phyloP scores from a whole-genome alignment of 92 coral and sea anemone species.

The Epizoanthus stellaris region DNA sequence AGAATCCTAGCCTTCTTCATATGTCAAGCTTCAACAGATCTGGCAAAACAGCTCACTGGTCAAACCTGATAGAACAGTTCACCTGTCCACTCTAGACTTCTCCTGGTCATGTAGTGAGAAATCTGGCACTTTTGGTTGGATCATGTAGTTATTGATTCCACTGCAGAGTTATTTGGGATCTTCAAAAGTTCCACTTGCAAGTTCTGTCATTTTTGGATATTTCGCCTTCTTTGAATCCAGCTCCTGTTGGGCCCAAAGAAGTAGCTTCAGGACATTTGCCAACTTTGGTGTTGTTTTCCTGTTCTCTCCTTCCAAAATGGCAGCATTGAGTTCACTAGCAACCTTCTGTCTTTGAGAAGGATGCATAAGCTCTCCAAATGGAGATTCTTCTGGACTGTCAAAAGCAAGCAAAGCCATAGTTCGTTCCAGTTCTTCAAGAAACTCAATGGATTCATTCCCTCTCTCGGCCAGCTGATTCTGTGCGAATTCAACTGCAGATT shows the following conservation, averaged over 20 bases:
- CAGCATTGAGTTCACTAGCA: conserved; percentile 99
- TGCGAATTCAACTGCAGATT: conserved; percentile 97
- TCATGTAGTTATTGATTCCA: not conserved
- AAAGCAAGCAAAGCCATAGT: conserved; percentile 98
- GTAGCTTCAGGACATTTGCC: conserved; percentile 87
- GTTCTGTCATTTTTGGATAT: conserved; percentile 95
- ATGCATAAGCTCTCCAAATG: conserved; percentile 91
- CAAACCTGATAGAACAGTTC: too few relatives aligned
- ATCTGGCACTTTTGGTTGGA: too few relatives aligned
- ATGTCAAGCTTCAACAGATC: too few relatives aligned
- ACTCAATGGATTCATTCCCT: conserved; percentile 92
- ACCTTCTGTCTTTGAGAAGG: conserved; percentile 98
- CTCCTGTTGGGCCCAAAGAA: conserved; percentile 96
- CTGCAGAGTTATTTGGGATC: conserved; percentile 50
- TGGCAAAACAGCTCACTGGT: too few relatives aligned
- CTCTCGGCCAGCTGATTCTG: conserved; percentile 97
- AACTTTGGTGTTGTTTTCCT: conserved; percentile 90
- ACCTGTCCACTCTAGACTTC: too few relatives aligned
- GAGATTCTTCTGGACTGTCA: conserved; percentile 97
- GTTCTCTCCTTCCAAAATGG: conserved; percentile 90
- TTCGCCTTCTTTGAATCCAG: conserved; percentile 93
- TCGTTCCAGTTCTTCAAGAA: conserved; percentile 94
- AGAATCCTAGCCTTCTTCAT: too few relatives aligned
- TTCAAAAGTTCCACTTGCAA: conserved; percentile 90
- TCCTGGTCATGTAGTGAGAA: too few relatives aligned